Evolutionary conservation across 2,797 vertebrate species (phyloP).

Genomic region (Scleropages formosus): DNA sequence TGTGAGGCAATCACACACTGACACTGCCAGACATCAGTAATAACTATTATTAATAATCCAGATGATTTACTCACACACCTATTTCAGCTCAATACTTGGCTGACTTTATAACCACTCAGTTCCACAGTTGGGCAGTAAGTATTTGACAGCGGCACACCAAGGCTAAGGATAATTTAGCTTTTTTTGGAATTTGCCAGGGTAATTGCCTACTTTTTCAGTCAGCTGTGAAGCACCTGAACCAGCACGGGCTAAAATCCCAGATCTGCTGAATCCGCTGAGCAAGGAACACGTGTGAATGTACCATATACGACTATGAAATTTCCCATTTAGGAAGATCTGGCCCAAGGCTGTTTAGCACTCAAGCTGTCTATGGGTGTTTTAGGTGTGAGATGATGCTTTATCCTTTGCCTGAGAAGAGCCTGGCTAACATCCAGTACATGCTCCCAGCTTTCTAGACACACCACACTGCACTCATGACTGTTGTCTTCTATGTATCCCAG

Average conservation of each 20-base stretch:
- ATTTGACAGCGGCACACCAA: neutral
- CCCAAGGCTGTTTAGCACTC: slow-evolving; percentile 25
- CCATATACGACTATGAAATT: slow-evolving; percentile 38
- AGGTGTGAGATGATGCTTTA: slow-evolving; percentile 36
- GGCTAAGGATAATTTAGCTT: neutral
- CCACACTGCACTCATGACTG: neutral
- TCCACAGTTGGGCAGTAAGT: neutral
- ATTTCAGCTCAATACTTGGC: too few relatives aligned
- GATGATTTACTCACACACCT: too few relatives aligned
- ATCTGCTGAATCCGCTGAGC: neutral
- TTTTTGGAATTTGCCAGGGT: neutral
- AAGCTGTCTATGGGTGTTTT: slow-evolving; percentile 35
- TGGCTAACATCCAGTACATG: slow-evolving; percentile 32
- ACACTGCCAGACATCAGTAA: too few relatives aligned
- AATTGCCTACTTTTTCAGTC: neutral
- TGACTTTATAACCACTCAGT: neutral
- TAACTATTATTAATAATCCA: too few relatives aligned
- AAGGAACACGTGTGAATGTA: slow-evolving; percentile 8
- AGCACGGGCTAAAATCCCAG: neutral
- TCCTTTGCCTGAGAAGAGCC: slow-evolving; percentile 22
- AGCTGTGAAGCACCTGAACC: neutral
- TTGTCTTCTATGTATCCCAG: too few relatives aligned
- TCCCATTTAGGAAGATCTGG: slow-evolving; percentile 32
- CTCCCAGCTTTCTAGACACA: neutral
- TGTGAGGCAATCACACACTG: too few relatives aligned